Evolutionary conservation across 1,140 invertebrate species (phyloP).

Genomic region (Mycetomoellerius zeteki): DNA sequence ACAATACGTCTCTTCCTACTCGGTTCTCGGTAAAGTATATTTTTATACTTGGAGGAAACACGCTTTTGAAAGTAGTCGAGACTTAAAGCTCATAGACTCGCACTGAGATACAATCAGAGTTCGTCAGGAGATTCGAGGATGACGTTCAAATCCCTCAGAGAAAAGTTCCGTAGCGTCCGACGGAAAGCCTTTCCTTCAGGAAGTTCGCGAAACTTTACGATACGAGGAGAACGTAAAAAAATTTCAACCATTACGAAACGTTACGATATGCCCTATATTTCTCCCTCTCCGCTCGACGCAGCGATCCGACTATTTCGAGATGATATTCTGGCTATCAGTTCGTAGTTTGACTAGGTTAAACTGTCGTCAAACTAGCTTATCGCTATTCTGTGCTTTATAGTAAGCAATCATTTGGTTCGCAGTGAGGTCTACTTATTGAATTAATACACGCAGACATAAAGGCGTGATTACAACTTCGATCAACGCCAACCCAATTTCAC

Average conservation of each 20-base stretch:
- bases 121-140: constrained; percentile 39
- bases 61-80: constrained; percentile 8
- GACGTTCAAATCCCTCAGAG: constrained; percentile 52
- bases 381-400: constrained; percentile 14
- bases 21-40: not conserved
- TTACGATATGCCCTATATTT: constrained; percentile 26
- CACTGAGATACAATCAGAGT: constrained; percentile 39
- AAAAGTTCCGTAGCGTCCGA: constrained; percentile 9
- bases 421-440: constrained; percentile 16
- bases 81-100: constrained; percentile 49
- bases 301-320: not conserved
- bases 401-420: constrained; percentile 25
- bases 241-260: constrained; percentile 4
- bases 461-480: constrained; percentile 28
- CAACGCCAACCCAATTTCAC: not conserved
- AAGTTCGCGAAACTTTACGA: constrained; percentile 52
- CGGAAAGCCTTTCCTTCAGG: constrained; percentile 13
- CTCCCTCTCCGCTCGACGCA: not conserved
- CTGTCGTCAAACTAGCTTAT: constrained; percentile 39
- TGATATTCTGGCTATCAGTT: constrained; percentile 11
- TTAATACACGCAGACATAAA: constrained; percentile 16
- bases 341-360: constrained; percentile 30
- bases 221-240: constrained; percentile 44
- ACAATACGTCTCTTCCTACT: not conserved
- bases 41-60: constrained; percentile 25